Conservation (phyloP, 2,113 vertebrate genomes). For the Mionectes macconnelli region DNA sequence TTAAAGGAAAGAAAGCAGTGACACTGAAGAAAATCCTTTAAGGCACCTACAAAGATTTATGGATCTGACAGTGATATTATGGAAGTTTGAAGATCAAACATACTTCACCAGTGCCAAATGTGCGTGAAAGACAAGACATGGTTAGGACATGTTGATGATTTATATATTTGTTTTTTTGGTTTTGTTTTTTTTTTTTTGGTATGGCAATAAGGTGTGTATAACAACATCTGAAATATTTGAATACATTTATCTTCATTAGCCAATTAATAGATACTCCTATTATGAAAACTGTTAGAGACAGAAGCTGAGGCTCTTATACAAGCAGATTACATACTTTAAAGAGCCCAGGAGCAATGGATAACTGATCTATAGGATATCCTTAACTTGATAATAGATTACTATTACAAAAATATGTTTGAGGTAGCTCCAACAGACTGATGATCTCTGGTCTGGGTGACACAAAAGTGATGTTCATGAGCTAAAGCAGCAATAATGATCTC, state of each 20-base stretch:
- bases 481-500: background rate
- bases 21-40: background rate
- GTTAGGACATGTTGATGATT: background rate
- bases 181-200: background rate
- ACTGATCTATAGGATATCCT: background rate
- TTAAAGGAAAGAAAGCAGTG: background rate
- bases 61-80: background rate
- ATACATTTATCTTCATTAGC: background rate
- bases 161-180: background rate
- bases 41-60: background rate
- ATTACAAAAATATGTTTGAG: background rate
- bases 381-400: background rate
- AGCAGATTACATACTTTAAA: background rate
- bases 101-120: background rate
- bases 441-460: background rate
- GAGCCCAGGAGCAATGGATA: background rate
- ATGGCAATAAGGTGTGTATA: background rate
- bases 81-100: background rate
- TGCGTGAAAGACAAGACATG: background rate
- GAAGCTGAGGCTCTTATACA: background rate
- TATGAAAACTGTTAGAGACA: background rate
- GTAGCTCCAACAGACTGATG: background rate
- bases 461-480: background rate
- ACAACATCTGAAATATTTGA: background rate
- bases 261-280: background rate